Conservation (phyloP, 2,797 vertebrate genomes). For the Phrynocephalus forsythii region DNA sequence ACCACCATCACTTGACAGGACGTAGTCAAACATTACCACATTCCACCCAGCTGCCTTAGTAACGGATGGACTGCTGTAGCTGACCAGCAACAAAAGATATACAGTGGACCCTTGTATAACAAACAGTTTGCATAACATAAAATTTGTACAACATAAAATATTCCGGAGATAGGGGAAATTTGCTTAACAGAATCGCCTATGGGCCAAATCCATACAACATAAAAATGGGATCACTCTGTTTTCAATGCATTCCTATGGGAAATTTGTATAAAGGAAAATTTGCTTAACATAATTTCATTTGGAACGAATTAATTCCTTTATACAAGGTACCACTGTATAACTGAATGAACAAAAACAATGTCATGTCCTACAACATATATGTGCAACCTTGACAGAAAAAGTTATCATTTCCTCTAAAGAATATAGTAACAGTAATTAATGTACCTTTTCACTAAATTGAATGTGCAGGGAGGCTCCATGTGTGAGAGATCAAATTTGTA, state of each 20-base stretch:
- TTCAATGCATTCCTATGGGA: no score
- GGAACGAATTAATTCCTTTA: no score
- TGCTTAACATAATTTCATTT: no score
- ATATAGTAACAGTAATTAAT: background rate
- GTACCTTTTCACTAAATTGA: background rate
- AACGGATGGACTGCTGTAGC: background rate
- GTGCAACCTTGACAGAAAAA: background rate
- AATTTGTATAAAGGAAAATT: no score
- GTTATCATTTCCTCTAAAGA: background rate
- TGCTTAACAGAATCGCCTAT: no score
- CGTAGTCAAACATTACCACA: background rate
- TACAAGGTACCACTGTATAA: no score
- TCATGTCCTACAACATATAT: background rate
- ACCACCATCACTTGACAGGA: background rate
- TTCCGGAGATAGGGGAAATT: no score
- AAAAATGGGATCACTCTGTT: no score
- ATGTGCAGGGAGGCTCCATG: background rate
- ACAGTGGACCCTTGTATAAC: no score
- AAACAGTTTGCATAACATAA: no score
- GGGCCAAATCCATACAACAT: no score
- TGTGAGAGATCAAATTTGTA: background rate
- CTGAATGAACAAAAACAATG: background rate
- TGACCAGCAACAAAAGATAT: background rate
- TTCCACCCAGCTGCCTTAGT: background rate
- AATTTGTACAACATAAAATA: no score